A percentile compares a stretch with the other conserved stretches of the same genome.
These are phyloP conservation scores for Cyanoliseus patagonus DNA, from an alignment of 2,113 vertebrate genomes.

Conservation along the genomic window DNA sequence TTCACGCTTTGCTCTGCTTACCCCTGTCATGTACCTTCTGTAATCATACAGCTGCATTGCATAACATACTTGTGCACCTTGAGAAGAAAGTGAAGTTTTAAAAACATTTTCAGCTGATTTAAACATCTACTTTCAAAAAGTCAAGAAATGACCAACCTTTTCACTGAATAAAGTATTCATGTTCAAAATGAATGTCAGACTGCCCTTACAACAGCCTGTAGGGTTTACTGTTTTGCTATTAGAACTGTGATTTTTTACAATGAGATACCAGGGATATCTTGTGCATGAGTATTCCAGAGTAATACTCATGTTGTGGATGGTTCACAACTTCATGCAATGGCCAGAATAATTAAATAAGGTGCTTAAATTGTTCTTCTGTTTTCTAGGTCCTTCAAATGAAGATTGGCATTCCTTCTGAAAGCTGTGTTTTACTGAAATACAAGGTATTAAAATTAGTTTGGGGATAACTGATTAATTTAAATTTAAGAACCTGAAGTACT, in stretches of 20 bases:
- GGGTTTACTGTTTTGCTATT: not conserved
- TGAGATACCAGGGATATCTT: not conserved
- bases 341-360: not conserved
- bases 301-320: not conserved
- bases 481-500: not conserved
- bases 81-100: not conserved
- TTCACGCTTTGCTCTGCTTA: not conserved
- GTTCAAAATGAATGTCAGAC: not conserved
- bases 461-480: not conserved
- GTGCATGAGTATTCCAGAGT: not conserved
- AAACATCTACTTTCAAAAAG: not conserved
- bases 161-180: not conserved
- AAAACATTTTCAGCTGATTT: not conserved
- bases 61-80: not conserved
- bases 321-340: not conserved
- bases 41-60: not conserved
- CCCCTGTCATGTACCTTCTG: fast-evolving
- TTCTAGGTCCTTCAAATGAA: not conserved
- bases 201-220: not conserved
- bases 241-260: not conserved
- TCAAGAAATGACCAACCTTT: not conserved
- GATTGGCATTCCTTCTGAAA: not conserved
- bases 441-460: not conserved
- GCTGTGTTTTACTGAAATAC: not conserved
- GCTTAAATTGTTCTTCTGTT: not conserved